phyloP scores from a whole-genome alignment of 2,888 invertebrate genomes.

The Erebia ligea region DNA sequence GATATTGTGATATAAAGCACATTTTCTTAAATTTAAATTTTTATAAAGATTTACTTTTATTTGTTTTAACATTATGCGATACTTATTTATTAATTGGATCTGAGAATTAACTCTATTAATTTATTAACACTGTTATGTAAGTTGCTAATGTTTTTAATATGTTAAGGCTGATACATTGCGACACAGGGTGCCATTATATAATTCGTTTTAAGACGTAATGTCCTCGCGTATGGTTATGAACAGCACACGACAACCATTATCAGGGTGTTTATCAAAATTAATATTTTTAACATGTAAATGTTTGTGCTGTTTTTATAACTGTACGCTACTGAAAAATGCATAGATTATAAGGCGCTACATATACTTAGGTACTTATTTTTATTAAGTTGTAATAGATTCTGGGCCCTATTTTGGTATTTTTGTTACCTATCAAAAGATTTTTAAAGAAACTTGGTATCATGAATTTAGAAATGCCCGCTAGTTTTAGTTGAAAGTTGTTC shows the following conservation, averaged over 20 bases:
- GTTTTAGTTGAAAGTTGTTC: too few species aligned
- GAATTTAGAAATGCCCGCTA: too few species aligned
- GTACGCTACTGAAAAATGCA: background rate
- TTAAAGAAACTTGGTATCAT: too few species aligned
- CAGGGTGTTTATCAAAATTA: background rate
- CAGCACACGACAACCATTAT: background rate
- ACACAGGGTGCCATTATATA: constrained; percentile 16
- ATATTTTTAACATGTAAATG: background rate
- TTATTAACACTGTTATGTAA: background rate
- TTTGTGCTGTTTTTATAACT: background rate
- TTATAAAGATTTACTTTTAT: background rate
- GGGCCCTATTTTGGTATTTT: background rate
- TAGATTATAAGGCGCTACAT: background rate
- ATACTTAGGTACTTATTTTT: background rate
- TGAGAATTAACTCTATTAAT: constrained; percentile 7
- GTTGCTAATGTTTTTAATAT: background rate
- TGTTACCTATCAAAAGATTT: background rate
- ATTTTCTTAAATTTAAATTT: background rate
- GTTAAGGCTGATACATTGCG: constrained; percentile 8
- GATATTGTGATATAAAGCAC: background rate
- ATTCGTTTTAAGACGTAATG: background rate
- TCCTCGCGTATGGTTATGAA: background rate
- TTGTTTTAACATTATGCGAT: background rate
- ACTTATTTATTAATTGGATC: background rate
- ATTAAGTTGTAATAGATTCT: background rate